A percentile compares a stretch with the other conserved stretches of the same genome.
These are phyloP conservation scores for Drosophila subquinaria DNA, from an alignment of 2,888 invertebrate species.

Conservation along the genomic window DNA sequence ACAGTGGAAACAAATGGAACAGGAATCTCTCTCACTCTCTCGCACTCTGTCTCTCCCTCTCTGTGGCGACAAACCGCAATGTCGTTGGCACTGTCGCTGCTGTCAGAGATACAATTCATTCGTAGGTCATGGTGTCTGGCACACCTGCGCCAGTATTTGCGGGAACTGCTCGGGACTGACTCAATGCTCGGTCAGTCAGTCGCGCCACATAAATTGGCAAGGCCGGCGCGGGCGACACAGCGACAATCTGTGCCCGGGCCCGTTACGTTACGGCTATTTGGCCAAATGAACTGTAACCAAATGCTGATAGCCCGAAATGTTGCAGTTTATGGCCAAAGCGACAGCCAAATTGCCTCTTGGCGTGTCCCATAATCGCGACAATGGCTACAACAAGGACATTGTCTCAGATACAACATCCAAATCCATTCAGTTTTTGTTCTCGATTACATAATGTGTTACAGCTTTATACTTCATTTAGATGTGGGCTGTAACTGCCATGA, in stretches of 20 bases:
- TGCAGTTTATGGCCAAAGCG: slow-evolving; percentile 70
- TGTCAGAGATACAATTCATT: slow-evolving; percentile 6
- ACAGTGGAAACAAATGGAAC: slow-evolving; percentile 44
- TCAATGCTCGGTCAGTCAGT: slow-evolving; percentile 48
- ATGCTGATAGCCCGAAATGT: slow-evolving; percentile 78
- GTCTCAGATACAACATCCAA: slow-evolving; percentile 39
- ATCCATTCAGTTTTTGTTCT: slow-evolving; percentile 13
- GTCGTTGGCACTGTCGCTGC: slow-evolving; percentile 6
- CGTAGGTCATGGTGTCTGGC: slow-evolving; percentile 52
- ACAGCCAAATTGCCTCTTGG: slow-evolving; percentile 74
- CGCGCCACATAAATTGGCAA: slow-evolving; percentile 46
- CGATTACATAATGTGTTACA: slow-evolving; percentile 61
- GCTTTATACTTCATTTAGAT: slow-evolving; percentile 26
- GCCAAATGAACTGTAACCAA: slow-evolving; percentile 77
- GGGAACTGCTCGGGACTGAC: neutral
- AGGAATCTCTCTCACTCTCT: slow-evolving; percentile 1
- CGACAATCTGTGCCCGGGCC: slow-evolving; percentile 57
- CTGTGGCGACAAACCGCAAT: slow-evolving; percentile 4
- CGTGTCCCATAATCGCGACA: slow-evolving; percentile 65
- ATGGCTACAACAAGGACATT: slow-evolving; percentile 53
- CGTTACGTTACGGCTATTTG: slow-evolving; percentile 60
- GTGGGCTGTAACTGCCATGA: slow-evolving; percentile 23
- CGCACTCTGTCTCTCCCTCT: neutral
- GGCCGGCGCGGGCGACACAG: slow-evolving; percentile 11
- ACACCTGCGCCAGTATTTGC: slow-evolving; percentile 50